phyloP scores from a whole-genome alignment of 1,140 invertebrate species.

The Apis laboriosa region DNA sequence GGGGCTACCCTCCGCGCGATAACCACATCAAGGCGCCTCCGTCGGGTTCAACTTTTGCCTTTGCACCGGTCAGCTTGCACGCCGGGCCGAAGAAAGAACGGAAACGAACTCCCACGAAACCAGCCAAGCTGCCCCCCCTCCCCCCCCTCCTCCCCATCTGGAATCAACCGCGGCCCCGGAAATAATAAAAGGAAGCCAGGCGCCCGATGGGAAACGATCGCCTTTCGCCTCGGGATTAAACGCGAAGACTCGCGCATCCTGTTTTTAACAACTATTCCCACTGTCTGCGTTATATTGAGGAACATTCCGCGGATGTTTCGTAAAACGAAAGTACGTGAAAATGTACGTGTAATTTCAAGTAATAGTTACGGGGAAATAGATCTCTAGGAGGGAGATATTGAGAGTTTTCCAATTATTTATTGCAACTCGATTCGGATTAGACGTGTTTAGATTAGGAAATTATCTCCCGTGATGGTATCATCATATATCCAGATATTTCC shows the following conservation, averaged over 20 bases:
- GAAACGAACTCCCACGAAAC: conserved; percentile 62
- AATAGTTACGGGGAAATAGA: neutral
- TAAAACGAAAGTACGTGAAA: neutral
- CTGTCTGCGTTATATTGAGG: neutral
- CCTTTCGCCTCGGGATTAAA: conserved; percentile 42
- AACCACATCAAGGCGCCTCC: conserved; percentile 70
- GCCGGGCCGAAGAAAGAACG: conserved; percentile 62
- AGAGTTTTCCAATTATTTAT: no score
- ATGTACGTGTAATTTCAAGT: neutral
- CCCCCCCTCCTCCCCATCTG: neutral
- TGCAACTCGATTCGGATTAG: no score
- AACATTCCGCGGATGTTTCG: neutral
- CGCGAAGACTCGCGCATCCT: conserved; percentile 17
- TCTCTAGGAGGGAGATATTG: no score
- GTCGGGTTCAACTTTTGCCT: conserved; percentile 65
- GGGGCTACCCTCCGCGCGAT: conserved; percentile 57
- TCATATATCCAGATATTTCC: no score
- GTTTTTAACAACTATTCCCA: conserved; percentile 15
- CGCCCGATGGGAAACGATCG: conserved; percentile 18
- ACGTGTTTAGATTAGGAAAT: no score
- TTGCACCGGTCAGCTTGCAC: conserved; percentile 62
- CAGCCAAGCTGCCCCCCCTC: conserved; percentile 25
- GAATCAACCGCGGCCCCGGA: conserved; percentile 41
- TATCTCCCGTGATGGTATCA: no score
- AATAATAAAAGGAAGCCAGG: conserved; percentile 40